These are phyloP conservation scores for Enteromius treurensis DNA, from an alignment of 2,797 vertebrate genomes.

Conservation along the genomic window DNA sequence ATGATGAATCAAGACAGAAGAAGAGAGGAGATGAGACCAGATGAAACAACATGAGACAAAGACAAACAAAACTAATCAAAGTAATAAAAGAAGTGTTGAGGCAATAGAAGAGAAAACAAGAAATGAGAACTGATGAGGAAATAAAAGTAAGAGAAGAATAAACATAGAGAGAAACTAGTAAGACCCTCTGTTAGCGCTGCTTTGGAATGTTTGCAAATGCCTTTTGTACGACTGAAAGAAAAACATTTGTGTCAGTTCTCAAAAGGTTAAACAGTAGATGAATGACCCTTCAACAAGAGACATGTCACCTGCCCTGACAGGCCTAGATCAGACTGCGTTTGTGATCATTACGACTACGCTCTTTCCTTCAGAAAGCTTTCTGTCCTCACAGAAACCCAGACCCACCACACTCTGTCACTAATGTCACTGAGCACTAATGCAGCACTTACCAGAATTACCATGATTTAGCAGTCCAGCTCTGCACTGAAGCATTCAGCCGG, in stretches of 20 bases:
- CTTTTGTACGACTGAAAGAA: slow-evolving; percentile 30
- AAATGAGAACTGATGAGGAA: background rate
- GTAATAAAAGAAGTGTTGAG: background rate
- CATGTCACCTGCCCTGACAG: slow-evolving; percentile 22
- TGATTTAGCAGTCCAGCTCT: slow-evolving; percentile 58
- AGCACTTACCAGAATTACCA: slow-evolving; percentile 29
- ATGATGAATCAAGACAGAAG: background rate
- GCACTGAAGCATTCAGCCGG: slow-evolving; percentile 67
- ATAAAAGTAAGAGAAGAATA: no score
- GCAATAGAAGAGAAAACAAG: background rate
- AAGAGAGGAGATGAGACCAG: background rate
- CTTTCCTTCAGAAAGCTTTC: background rate
- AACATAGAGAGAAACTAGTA: no score
- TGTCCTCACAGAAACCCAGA: slow-evolving; percentile 9
- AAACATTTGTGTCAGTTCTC: slow-evolving; percentile 40
- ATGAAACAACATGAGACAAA: background rate
- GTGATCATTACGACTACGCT: slow-evolving; percentile 8
- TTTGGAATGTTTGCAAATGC: slow-evolving; percentile 41
- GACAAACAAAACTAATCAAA: background rate
- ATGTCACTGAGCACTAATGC: slow-evolving; percentile 26
- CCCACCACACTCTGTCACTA: slow-evolving; percentile 9
- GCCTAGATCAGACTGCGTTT: slow-evolving; percentile 36
- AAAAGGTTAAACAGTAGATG: slow-evolving; percentile 58
- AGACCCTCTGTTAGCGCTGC: background rate
- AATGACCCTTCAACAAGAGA: slow-evolving; percentile 45